phyloP scores from a whole-genome alignment of 2,888 invertebrate genomes.

The Lycaena phlaeas region DNA sequence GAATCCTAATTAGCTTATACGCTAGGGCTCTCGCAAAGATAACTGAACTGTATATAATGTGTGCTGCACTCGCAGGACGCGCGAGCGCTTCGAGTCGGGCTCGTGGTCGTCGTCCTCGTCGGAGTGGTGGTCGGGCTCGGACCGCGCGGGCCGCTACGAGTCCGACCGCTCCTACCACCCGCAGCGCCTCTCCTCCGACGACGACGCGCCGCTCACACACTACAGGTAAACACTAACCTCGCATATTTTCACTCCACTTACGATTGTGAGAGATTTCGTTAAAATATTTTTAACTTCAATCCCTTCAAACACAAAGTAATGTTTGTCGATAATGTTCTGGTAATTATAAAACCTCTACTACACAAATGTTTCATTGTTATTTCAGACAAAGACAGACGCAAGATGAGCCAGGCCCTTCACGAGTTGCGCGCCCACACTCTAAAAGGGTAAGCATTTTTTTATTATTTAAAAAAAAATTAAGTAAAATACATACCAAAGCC shows the following conservation, averaged over 20 bases:
- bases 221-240: conserved; percentile 33
- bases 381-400: conserved; percentile 20
- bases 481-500: too few relatives aligned
- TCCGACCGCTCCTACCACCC: conserved; percentile 60
- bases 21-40: too few relatives aligned
- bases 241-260: too few relatives aligned
- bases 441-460: conserved; percentile 22
- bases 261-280: too few relatives aligned
- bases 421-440: conserved; percentile 15
- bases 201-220: conserved; percentile 48
- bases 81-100: conserved; percentile 36
- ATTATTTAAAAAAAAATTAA: too few relatives aligned
- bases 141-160: conserved; percentile 40
- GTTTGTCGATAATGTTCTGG: too few relatives aligned
- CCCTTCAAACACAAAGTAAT: too few relatives aligned
- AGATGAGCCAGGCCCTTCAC: conserved; percentile 21
- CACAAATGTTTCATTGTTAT: too few relatives aligned
- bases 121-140: conserved; percentile 17
- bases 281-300: too few relatives aligned
- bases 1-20: too few relatives aligned
- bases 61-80: conserved; percentile 29
- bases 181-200: conserved; percentile 40
- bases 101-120: conserved; percentile 28
- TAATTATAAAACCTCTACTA: too few relatives aligned
- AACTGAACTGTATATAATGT: too few relatives aligned